Percentiles rank a stretch among this genome's conserved stretches.
Evolutionary conservation across 2,888 invertebrate species (phyloP).

Genomic region (Trissolcus japonicus): DNA sequence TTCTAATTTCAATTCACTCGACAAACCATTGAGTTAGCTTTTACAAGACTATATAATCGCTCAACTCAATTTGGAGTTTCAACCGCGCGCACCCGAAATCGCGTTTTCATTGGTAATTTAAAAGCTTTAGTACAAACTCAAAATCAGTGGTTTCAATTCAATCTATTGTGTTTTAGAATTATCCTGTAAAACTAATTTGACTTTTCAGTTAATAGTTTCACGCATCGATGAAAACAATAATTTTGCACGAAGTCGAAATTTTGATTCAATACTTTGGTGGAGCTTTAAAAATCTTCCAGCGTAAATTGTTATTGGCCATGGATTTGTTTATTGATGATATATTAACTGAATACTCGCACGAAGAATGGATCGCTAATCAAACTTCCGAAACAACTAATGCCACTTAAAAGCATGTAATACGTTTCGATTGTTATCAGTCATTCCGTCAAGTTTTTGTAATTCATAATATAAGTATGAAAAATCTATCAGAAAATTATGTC

Average conservation of each 20-base stretch:
- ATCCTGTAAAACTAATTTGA: conserved; percentile 15
- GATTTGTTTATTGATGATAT: conserved; percentile 12
- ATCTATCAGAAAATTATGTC: neutral
- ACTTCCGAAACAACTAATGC: conserved; percentile 15
- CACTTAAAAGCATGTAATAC: conserved; percentile 11
- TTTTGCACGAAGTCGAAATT: conserved; percentile 9
- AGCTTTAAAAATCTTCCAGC: neutral
- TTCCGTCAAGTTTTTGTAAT: conserved; percentile 44
- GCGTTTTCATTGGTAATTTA: neutral
- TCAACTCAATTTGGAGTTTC: neutral
- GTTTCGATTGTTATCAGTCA: conserved; percentile 31
- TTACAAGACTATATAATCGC: neutral
- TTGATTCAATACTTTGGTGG: neutral
- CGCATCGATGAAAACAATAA: conserved; percentile 15
- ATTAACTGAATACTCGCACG: conserved; percentile 33
- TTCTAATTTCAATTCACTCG: neutral
- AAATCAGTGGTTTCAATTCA: neutral
- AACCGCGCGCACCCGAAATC: neutral
- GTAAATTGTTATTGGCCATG: conserved; percentile 9
- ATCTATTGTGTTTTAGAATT: conserved; percentile 22
- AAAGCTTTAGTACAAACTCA: no score
- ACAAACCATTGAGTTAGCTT: neutral
- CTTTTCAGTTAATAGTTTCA: conserved; percentile 9
- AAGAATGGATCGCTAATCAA: conserved; percentile 18
- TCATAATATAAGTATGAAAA: conserved; percentile 4